Evolutionary conservation across 2,113 vertebrate genomes (phyloP), one percentile per base, ranked within the genome.

Genomic region (Fukomys damarensis): DNA sequence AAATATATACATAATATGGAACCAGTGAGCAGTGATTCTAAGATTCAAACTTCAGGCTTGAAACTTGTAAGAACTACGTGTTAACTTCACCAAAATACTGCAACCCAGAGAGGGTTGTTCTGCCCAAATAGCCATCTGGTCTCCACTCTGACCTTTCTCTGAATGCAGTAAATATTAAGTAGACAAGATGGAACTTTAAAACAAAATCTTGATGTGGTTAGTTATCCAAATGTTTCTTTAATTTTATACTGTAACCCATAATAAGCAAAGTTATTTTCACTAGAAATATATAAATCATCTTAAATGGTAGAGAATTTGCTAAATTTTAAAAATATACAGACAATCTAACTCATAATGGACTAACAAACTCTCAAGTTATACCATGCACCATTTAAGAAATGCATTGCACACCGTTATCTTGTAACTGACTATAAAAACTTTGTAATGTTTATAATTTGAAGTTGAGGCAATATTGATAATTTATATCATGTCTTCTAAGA

Each of bases 401-500:
- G 79, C 13, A 61, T 12, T 72, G 43, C 22, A 90, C 89, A 88
- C 14, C 22, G 81, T 84, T 85, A 70, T 43, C 61, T 83, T 93
- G 19, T 46, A 92, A 80, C 4, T 87, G 38, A 22, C 52, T 41
- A 93, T 58, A n/a, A 86, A 80, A 95, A 94, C 63, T 59, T 91
- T 32, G 2, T 52, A 58, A 91, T 74, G 92, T 90, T 32, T 72
- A 56, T 58, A 38, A 90, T n/a, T 70, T 94, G 49, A 89, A 95
- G 83, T 52, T 76, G 35, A 94, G 89, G 35, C 38, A 79, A 96
- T 84, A 65, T 43, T 89, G 66, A 1, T 80, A 32, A 91, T 79
- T 90, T 30, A 76, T 2, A 74, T 56, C 66, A 61, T 3, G 86
- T 41, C 12, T 85, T 91, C 92, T 76, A 96, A 79, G 26, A 76